phyloP scores from a whole-genome alignment of 2,888 invertebrate genomes.

The Meandrusa payeni region DNA sequence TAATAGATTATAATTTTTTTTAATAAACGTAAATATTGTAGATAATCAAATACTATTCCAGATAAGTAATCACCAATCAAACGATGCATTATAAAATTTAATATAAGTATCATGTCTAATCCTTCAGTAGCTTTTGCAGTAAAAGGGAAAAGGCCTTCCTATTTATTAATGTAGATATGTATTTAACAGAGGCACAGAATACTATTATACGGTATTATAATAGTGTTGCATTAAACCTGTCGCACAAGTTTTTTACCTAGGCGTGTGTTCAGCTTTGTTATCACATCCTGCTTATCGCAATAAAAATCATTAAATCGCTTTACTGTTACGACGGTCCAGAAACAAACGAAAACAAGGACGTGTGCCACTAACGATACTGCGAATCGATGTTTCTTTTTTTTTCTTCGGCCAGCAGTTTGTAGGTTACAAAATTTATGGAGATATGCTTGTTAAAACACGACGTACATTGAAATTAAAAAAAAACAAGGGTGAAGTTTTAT shows the following conservation, averaged over 20 bases:
- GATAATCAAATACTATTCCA: no score
- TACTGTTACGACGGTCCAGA: constrained; percentile 11
- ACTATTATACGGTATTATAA: constrained; percentile 26
- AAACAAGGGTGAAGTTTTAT: not conserved
- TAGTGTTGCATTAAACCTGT: constrained; percentile 13
- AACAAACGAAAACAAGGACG: constrained; percentile 18
- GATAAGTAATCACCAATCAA: no score
- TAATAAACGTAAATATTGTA: no score
- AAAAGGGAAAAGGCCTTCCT: no score
- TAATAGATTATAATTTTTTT: no score
- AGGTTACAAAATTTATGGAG: constrained; percentile 21
- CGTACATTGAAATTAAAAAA: constrained; percentile 1
- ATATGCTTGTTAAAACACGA: constrained; percentile 15
- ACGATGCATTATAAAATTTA: no score
- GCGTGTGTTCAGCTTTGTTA: constrained; percentile 4
- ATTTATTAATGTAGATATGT: no score
- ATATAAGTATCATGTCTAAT: no score
- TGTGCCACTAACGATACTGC: constrained; percentile 21
- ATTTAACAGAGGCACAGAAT: no score
- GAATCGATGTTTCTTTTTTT: constrained; percentile 19
- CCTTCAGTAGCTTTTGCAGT: no score
- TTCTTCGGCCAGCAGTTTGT: constrained; percentile 13
- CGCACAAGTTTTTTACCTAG: constrained; percentile 13
- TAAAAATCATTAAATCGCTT: constrained; percentile 12
- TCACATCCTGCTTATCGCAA: constrained; percentile 12